Evolutionary conservation across 2,888 invertebrate genomes (phyloP).

Genomic region (Uropetala carovei): DNA sequence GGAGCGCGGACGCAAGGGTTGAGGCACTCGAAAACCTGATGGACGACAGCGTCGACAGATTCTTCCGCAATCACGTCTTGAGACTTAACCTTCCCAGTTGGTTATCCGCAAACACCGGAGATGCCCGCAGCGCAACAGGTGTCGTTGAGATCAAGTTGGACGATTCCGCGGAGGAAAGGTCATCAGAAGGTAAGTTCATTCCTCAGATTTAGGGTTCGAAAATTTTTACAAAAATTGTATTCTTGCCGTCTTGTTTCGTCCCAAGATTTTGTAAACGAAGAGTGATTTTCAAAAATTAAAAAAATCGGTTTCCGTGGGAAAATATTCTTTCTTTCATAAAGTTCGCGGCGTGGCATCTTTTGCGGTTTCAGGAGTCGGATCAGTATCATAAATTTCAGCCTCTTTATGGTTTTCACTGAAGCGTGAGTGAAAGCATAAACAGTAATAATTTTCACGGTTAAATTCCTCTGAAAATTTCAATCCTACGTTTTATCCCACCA

Average conservation of each 20-base stretch:
- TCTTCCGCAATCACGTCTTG: constrained; percentile 79
- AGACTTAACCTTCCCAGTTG: constrained; percentile 71
- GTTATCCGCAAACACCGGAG: constrained; percentile 66
- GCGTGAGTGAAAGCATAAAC: background rate
- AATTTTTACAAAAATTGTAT: too few species aligned
- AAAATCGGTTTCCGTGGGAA: too few species aligned
- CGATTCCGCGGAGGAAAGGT: constrained; percentile 78
- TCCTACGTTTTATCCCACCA: background rate
- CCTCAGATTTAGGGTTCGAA: background rate
- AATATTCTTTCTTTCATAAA: too few species aligned
- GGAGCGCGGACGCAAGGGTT: constrained; percentile 66
- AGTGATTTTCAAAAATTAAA: too few species aligned
- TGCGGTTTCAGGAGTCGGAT: too few species aligned
- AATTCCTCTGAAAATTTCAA: background rate
- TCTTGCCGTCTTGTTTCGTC: too few species aligned
- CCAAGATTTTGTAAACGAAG: too few species aligned
- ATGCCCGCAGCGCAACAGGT: constrained; percentile 69
- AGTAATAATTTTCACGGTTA: background rate
- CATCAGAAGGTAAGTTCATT: constrained; percentile 12
- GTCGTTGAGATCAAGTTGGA: constrained; percentile 71
- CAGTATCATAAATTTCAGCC: background rate
- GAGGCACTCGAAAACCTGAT: constrained; percentile 72
- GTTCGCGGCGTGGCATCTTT: too few species aligned
- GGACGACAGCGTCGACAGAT: constrained; percentile 78
- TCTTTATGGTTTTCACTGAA: background rate